Conservation (phyloP, 2,888 invertebrate species). For the Drosophila meridionalis region DNA sequence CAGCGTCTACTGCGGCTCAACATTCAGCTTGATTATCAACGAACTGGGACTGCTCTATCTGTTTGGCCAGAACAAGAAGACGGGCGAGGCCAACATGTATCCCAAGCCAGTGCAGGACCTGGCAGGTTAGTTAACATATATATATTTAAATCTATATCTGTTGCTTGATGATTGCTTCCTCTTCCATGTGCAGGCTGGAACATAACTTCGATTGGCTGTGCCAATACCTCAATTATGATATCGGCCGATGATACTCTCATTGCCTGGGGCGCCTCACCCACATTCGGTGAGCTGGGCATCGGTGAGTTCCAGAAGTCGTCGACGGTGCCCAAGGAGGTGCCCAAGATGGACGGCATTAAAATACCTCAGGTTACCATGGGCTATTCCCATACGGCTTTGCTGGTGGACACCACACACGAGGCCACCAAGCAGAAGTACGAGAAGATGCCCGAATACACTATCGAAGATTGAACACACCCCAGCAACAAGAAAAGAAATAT, state of each 20-base stretch:
- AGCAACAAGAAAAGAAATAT: constrained; percentile 31
- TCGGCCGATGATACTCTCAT: constrained; percentile 96
- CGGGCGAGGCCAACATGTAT: constrained; percentile 98
- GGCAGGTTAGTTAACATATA: constrained; percentile 85
- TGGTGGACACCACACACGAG: constrained; percentile 86
- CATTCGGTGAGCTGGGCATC: constrained; percentile 96
- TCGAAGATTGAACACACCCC: constrained; percentile 80
- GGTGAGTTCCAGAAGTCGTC: constrained; percentile 96
- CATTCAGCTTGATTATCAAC: constrained; percentile 94
- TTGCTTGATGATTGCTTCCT: too few relatives aligned
- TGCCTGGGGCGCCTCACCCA: constrained; percentile 97
- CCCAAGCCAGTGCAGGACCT: constrained; percentile 97
- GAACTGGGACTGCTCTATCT: constrained; percentile 90
- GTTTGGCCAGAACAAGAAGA: constrained; percentile 96
- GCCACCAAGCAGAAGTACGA: constrained; percentile 86
- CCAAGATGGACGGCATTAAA: constrained; percentile 90
- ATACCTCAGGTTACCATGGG: constrained; percentile 93
- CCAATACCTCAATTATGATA: constrained; percentile 93
- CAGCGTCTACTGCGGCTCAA: constrained; percentile 93
- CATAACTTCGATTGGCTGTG: constrained; percentile 92
- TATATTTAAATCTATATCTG: neutral
- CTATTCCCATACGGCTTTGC: constrained; percentile 92
- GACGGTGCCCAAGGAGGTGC: constrained; percentile 94
- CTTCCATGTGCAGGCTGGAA: constrained; percentile 90
- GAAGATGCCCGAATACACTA: constrained; percentile 86